Evolutionary conservation across 1,140 invertebrate species (phyloP).

Genomic region (Psilanteris sp.): DNA sequence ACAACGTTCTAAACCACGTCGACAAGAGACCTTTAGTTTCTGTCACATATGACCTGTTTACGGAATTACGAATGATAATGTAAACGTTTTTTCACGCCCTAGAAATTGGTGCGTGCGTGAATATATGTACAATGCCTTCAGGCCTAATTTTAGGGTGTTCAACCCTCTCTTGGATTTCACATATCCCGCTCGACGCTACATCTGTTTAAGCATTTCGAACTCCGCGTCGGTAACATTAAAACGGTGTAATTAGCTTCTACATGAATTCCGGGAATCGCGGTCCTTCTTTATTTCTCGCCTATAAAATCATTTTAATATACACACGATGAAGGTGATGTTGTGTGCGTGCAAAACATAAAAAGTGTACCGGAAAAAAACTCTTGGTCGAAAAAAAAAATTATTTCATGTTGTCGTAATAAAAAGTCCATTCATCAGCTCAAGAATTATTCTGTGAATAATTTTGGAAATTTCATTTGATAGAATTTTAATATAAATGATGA

Average conservation of each 20-base stretch:
- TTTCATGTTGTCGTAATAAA: too few species aligned
- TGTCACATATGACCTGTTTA: slow-evolving; percentile 70
- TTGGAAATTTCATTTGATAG: too few species aligned
- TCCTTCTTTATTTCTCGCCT: too few species aligned
- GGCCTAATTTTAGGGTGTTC: slow-evolving; percentile 80
- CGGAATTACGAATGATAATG: slow-evolving; percentile 80
- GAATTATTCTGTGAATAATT: too few species aligned
- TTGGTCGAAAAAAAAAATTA: too few species aligned
- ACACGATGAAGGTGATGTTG: too few species aligned
- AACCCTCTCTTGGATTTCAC: slow-evolving; percentile 67
- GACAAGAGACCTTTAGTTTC: slow-evolving; percentile 41
- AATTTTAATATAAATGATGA: too few species aligned
- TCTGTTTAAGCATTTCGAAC: slow-evolving; percentile 65
- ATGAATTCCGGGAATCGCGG: slow-evolving; percentile 5
- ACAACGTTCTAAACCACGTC: slow-evolving; percentile 65
- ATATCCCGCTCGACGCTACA: slow-evolving; percentile 65
- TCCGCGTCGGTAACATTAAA: slow-evolving; percentile 63
- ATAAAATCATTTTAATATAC: too few species aligned
- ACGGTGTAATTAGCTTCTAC: slow-evolving; percentile 6
- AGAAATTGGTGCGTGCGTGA: slow-evolving; percentile 66
- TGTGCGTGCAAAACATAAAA: too few species aligned
- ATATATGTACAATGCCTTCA: slow-evolving; percentile 63
- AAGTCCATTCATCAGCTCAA: too few species aligned
- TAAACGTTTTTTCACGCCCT: slow-evolving; percentile 79
- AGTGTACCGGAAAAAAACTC: too few species aligned